phyloP scores from a whole-genome alignment of 2,113 vertebrate species.

The Ursus arctos region DNA sequence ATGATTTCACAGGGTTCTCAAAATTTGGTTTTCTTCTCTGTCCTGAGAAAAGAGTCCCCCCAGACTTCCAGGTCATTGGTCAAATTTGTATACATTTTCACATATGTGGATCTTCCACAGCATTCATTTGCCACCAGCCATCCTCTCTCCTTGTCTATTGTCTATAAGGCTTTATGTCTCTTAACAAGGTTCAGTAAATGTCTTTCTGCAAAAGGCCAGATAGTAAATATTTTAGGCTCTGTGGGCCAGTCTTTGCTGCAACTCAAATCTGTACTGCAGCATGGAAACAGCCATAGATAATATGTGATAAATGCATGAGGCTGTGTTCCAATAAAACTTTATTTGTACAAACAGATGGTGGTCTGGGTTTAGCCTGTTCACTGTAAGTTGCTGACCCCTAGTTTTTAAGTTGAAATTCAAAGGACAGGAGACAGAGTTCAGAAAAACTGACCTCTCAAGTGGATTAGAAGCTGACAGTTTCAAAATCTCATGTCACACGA shows the following conservation, averaged over 20 bases:
- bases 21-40: not conserved
- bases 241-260: not conserved
- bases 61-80: not conserved
- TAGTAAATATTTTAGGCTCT: not conserved
- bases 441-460: not conserved
- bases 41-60: not conserved
- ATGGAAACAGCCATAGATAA: not conserved
- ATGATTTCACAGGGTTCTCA: not conserved
- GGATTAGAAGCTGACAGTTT: not conserved
- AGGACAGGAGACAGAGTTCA: not conserved
- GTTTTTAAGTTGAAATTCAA: conserved; percentile 42
- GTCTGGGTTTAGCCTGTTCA: not conserved
- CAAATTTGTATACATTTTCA: not conserved
- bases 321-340: not conserved
- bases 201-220: not conserved
- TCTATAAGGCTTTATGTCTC: not conserved
- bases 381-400: not conserved
- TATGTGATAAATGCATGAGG: not conserved
- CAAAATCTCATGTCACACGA: not conserved
- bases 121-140: not conserved
- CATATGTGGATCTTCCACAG: not conserved
- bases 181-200: not conserved
- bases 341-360: not conserved
- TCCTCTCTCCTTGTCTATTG: not conserved
- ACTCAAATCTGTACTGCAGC: not conserved